A percentile compares a stretch with the other conserved stretches of the same genome.
Evolutionary conservation across 2,888 invertebrate species (phyloP).

Genomic region (Acanthosepion lycidas): DNA sequence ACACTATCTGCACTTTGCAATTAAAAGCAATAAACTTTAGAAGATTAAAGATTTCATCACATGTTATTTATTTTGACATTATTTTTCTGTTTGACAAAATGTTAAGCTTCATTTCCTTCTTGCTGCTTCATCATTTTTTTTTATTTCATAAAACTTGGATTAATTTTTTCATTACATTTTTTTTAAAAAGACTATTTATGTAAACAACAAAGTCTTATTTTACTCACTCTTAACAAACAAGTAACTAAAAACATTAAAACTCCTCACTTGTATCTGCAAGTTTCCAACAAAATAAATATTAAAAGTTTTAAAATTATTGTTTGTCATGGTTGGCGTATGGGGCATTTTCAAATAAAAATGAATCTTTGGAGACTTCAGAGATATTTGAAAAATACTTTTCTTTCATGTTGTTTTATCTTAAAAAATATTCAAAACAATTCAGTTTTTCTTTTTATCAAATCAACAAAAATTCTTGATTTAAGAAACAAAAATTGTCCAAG

Average conservation of each 20-base stretch:
- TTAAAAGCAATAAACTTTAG: constrained; percentile 13
- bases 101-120: background rate
- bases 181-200: background rate
- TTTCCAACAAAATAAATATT: background rate
- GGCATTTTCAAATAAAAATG: background rate
- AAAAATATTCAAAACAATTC: background rate
- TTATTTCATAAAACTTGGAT: background rate
- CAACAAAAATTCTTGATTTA: too few relatives aligned
- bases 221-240: background rate
- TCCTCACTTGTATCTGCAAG: background rate
- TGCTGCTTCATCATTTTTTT: background rate
- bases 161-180: background rate
- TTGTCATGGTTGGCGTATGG: background rate
- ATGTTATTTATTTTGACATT: constrained; percentile 16
- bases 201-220: background rate
- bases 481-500: too few relatives aligned
- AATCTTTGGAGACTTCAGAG: background rate
- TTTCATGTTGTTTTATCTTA: background rate
- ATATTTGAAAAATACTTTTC: background rate
- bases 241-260: background rate
- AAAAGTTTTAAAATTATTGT: background rate
- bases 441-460: background rate
- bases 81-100: background rate
- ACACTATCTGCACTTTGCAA: background rate
- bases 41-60: background rate